Conservation (phyloP, 2,113 vertebrate species). For the Acinonyx jubatus region DNA sequence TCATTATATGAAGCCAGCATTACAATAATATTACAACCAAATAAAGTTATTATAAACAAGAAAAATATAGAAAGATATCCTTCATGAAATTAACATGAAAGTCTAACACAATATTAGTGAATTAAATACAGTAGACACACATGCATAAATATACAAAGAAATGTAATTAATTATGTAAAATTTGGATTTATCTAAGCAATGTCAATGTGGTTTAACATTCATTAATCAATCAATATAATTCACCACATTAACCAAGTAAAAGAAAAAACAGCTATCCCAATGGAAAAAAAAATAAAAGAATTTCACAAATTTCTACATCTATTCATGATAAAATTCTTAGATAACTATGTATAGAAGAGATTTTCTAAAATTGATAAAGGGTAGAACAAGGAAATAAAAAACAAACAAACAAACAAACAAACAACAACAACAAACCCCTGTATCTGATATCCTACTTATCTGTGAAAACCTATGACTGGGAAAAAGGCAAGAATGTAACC, state of each 20-base stretch:
- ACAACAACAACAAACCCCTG: not conserved
- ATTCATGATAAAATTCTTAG: not conserved
- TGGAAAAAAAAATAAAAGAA: not conserved
- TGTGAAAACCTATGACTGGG: not conserved
- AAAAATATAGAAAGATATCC: not conserved
- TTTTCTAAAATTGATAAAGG: not conserved
- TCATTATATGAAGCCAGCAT: not conserved
- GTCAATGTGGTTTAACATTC: not conserved
- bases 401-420: not conserved
- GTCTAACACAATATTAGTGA: not conserved
- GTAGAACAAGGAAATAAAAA: not conserved
- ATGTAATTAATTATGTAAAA: not conserved
- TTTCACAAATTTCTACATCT: not conserved
- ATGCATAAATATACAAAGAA: not conserved
- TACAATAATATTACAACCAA: not conserved
- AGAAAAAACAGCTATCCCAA: not conserved
- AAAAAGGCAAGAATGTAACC: not conserved
- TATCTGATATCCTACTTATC: not conserved
- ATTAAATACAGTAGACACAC: not conserved
- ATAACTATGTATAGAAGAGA: not conserved
- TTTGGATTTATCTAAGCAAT: not conserved
- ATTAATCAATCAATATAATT: not conserved
- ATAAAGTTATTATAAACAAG: not conserved
- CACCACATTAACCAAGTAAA: not conserved
- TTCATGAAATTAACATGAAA: not conserved